Evolutionary conservation across 2,888 invertebrate species (phyloP), one percentile per base, ranked within the genome.

Genomic region (Andrena praecox): DNA sequence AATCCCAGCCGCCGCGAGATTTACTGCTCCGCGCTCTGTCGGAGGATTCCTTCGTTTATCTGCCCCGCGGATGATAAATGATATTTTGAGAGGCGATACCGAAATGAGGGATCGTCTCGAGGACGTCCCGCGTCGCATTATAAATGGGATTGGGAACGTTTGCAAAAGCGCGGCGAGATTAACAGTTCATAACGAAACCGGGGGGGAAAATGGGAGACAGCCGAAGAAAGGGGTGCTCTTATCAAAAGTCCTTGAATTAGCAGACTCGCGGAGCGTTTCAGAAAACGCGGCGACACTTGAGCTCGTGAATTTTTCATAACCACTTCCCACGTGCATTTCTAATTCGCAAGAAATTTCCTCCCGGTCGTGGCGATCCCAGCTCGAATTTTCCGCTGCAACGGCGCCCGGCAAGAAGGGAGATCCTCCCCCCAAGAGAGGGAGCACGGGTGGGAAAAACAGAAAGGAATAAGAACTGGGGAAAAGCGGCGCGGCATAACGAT

Each of bases 21-120:
- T 68, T 68, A 33, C 27, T 8, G 54, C 3, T 67, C 52, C 52
- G 52, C 52, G 52, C n/a, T 52, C 20, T 20, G 52, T 52, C 20
- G 20, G 20, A 20, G 66, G 66, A 67, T 50, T 16, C 50, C 66
- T 67, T 67, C 66, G 20, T 67, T 67, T 67, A 52, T 56, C 35
- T 20, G 35, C 8, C 8, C n/a, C 54, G 24, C 4, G 12, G 27
- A 16, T 68, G 54, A 68, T 68, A 24, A 68, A 68, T 68, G 54
- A 20, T 68, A 16, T 33, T 52, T 27, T 52, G 54, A 33, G 35
- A 50, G 33, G 35, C 68, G 33, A 54, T 68, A 12, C 31, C 8
- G 33, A 33, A 24, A 35, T 29, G 33, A 4, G 8, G 54, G 35
- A 68, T n/a, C 54, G 68, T 56, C 20, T 24, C 35, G 52, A 8